Evolutionary conservation across 1,140 invertebrate species (phyloP).

Genomic region (Coelopa frigida): DNA sequence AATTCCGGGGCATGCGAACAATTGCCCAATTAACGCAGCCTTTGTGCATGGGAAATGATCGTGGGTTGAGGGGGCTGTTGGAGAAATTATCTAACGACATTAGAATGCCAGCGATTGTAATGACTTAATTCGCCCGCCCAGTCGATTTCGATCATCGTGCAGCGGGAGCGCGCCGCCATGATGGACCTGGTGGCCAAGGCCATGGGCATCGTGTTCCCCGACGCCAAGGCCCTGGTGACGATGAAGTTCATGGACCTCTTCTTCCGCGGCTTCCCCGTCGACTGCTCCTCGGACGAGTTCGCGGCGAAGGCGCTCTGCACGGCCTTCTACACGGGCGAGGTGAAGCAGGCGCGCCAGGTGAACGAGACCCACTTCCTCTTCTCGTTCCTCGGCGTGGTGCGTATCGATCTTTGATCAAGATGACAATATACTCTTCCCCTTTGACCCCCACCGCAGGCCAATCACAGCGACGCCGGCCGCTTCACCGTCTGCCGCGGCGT

Average conservation of each 20-base stretch:
- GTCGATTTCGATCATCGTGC: slow-evolving; percentile 47
- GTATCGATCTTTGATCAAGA: slow-evolving; percentile 7
- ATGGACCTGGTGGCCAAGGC: slow-evolving; percentile 52
- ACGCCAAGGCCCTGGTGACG: slow-evolving; percentile 54
- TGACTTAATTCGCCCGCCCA: slow-evolving; percentile 18
- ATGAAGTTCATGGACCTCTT: slow-evolving; percentile 59
- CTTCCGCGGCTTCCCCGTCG: slow-evolving; percentile 61
- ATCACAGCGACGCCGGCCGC: slow-evolving; percentile 37
- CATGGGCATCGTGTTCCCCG: slow-evolving; percentile 55
- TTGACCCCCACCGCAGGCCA: slow-evolving; percentile 25
- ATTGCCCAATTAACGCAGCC: too few relatives aligned
- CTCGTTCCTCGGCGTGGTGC: slow-evolving; percentile 62
- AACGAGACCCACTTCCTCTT: slow-evolving; percentile 57
- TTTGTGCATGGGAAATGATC: too few relatives aligned
- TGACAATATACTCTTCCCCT: background rate
- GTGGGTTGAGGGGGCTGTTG: too few relatives aligned
- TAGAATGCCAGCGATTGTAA: too few relatives aligned
- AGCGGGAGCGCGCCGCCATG: slow-evolving; percentile 54
- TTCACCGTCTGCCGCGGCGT: slow-evolving; percentile 62
- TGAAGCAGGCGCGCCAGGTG: slow-evolving; percentile 47
- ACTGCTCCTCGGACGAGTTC: slow-evolving; percentile 64
- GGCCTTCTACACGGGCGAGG: slow-evolving; percentile 53
- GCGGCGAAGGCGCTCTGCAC: slow-evolving; percentile 62
- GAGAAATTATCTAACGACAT: too few relatives aligned
- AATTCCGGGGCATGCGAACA: too few relatives aligned